phyloP scores from a whole-genome alignment of 2,888 invertebrate species.

The Pteria penguin region DNA sequence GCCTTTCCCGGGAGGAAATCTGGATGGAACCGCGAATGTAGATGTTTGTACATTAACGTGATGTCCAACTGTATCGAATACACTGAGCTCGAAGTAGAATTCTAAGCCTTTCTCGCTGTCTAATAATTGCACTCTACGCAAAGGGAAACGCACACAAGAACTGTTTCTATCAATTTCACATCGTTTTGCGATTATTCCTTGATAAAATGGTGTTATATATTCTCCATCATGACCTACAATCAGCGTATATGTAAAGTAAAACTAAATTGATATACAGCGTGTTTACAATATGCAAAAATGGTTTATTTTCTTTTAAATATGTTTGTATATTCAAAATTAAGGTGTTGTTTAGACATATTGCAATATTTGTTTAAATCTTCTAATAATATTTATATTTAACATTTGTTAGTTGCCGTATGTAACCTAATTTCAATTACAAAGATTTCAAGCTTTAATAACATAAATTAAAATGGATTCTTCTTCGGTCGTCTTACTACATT shows the following conservation, averaged over 20 bases:
- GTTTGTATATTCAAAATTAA: too few relatives aligned
- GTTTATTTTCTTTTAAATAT: too few relatives aligned
- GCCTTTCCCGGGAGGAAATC: conserved; percentile 53
- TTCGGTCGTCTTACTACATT: too few relatives aligned
- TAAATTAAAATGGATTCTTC: too few relatives aligned
- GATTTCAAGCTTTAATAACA: too few relatives aligned
- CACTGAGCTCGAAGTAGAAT: conserved; percentile 38
- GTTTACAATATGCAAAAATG: too few relatives aligned
- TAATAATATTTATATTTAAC: too few relatives aligned
- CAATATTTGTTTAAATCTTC: too few relatives aligned
- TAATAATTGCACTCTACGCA: conserved; percentile 37
- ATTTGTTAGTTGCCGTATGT: too few relatives aligned
- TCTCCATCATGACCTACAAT: neutral
- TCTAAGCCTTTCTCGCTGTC: conserved; percentile 31
- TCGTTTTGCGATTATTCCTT: neutral
- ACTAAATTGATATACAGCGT: neutral
- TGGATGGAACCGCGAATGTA: conserved; percentile 46
- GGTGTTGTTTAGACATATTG: too few relatives aligned
- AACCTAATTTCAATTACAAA: too few relatives aligned
- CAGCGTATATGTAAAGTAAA: neutral
- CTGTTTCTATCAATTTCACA: neutral
- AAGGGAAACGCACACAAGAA: conserved; percentile 41
- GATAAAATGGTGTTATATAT: neutral
- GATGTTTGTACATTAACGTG: conserved; percentile 25
- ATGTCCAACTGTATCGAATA: conserved; percentile 52